phyloP scores from a whole-genome alignment of 2,888 invertebrate genomes.

The Aplocera efformata region DNA sequence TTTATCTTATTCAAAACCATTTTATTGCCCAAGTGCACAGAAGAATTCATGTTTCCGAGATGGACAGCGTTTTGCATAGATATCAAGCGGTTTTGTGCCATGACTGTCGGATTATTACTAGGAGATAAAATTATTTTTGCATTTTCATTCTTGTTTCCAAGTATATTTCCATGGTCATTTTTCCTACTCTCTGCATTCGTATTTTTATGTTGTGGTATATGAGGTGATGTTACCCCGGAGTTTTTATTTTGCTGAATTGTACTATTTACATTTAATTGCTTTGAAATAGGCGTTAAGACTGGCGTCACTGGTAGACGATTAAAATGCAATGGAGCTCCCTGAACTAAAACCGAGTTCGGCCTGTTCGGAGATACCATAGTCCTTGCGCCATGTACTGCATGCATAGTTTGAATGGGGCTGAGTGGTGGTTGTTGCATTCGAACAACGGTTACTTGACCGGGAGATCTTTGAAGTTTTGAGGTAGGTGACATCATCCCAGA shows the following conservation, averaged over 20 bases:
- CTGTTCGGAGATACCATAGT: slow-evolving; percentile 70
- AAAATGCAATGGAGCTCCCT: slow-evolving; percentile 68
- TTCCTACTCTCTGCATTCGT: slow-evolving; percentile 55
- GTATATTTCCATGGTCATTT: slow-evolving; percentile 44
- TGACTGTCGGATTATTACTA: slow-evolving; percentile 59
- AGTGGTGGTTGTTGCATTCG: slow-evolving; percentile 73
- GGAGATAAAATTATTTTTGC: slow-evolving; percentile 70
- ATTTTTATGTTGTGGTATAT: slow-evolving; percentile 63
- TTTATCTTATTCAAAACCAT: slow-evolving; percentile 57
- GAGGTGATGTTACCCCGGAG: slow-evolving; percentile 42
- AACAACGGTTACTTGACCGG: slow-evolving; percentile 75
- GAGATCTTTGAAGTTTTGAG: slow-evolving; percentile 62
- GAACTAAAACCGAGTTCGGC: slow-evolving; percentile 69
- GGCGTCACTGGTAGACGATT: slow-evolving; percentile 81
- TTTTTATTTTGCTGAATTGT: slow-evolving; percentile 62
- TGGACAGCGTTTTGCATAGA: slow-evolving; percentile 68
- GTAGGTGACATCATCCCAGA: slow-evolving; percentile 62
- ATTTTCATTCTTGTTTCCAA: slow-evolving; percentile 50
- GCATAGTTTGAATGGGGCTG: slow-evolving; percentile 69
- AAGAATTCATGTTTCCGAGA: slow-evolving; percentile 53
- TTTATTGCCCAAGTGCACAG: slow-evolving; percentile 61
- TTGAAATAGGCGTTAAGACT: slow-evolving; percentile 78
- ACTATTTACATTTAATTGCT: slow-evolving; percentile 76
- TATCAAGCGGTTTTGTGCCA: slow-evolving; percentile 71
- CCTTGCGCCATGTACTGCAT: slow-evolving; percentile 59